Evolutionary conservation across 2,888 invertebrate species (phyloP), one percentile per base, ranked within the genome.

Genomic region (Furcula furcula): DNA sequence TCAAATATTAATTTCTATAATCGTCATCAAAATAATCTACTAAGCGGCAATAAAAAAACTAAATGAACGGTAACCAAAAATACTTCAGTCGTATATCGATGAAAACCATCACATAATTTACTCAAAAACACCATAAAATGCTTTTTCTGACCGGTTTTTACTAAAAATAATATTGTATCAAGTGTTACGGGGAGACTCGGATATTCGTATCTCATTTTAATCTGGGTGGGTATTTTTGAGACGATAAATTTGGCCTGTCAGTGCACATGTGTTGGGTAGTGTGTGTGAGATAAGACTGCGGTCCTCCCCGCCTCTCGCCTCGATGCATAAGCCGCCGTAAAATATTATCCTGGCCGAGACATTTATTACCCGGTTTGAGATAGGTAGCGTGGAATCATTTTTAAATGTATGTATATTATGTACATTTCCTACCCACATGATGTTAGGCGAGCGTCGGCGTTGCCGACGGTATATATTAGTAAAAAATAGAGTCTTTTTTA

Each of bases 241-340:
- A 75, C 85, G 78, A 86, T 86, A 87, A 87, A 87, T 86, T 86
- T 81, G 78, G 76, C 69, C 55, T 85, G 86, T 84, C 86, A 80
- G 58, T 65, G 70, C 82, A 80, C 82, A 85, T 80, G 79, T 84
- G 81, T 80, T 80, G 74, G 72, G 75, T 42, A 78, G 65, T 71
- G 63, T 53, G 46, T 49, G 47, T 34, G 48, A 79, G 84, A 86
- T 84, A 83, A 80, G 58, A 56, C 38, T 46, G 46, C 52, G 56
- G 48, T 49, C 46, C 62, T 64, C 67, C 76, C 77, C 79, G 76
- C 79, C 82, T 77, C 61, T 66, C 58, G 53, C 42, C 44, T 62
- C 70, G 54, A 52, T 45, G 59, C 70, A 60, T 76, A 74, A 75
- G 78, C 74, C 65, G 53, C 78, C 83, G 80, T 88, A 83, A 88